These are phyloP conservation scores for Lithosia quadra DNA, from an alignment of 2,888 invertebrate genomes.

Conservation along the genomic window DNA sequence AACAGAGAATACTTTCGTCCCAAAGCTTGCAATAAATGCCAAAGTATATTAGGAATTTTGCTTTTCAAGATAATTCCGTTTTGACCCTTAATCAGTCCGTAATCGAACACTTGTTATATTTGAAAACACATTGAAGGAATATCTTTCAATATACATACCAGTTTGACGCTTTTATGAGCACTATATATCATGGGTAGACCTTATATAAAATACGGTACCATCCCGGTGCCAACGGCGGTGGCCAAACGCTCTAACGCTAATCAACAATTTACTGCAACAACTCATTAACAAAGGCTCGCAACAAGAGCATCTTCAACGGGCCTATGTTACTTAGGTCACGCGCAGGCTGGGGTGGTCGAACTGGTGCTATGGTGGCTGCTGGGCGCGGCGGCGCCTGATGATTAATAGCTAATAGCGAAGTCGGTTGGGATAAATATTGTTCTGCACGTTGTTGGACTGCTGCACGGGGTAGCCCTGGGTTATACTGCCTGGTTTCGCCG, in stretches of 20 bases:
- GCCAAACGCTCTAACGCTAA: no score
- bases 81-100: background rate
- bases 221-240: background rate
- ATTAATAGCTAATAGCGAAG: slow-evolving; percentile 79
- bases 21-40: no score
- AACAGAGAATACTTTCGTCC: no score
- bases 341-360: background rate
- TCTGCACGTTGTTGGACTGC: slow-evolving; percentile 85
- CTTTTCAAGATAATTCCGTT: background rate
- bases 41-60: background rate
- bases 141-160: no score
- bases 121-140: no score
- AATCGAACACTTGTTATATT: no score
- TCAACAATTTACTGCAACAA: slow-evolving; percentile 29
- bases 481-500: slow-evolving; percentile 93
- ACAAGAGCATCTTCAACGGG: slow-evolving; percentile 11
- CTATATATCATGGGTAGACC: background rate
- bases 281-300: slow-evolving; percentile 25
- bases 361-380: slow-evolving; percentile 43
- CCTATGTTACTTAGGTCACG: background rate
- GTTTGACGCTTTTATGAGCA: background rate
- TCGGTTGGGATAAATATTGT: slow-evolving; percentile 75
- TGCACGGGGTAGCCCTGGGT: slow-evolving; percentile 94
- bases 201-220: background rate
- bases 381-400: slow-evolving; percentile 55